Evolutionary conservation across 2,113 vertebrate genomes (phyloP).

Genomic region (Rhineura floridana): DNA sequence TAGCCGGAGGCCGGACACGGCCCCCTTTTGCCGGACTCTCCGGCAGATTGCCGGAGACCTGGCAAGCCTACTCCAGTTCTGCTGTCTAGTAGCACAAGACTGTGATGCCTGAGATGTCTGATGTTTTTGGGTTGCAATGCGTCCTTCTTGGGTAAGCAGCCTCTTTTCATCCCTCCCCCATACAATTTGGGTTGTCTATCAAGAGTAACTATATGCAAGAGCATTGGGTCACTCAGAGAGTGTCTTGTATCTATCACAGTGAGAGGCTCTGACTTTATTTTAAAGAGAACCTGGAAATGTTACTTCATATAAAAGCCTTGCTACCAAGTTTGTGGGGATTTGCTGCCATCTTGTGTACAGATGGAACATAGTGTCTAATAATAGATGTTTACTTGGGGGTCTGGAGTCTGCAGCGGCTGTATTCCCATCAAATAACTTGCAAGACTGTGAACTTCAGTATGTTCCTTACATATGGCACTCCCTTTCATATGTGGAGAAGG

Average conservation of each 20-base stretch:
- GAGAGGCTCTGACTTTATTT: background rate
- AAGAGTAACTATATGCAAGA: background rate
- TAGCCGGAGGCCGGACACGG: too few species aligned
- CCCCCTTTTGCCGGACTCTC: too few species aligned
- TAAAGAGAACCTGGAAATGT: background rate
- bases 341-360: slow-evolving; percentile 65
- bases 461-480: background rate
- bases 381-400: too few species aligned
- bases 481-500: background rate
- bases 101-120: background rate
- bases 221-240: background rate
- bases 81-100: background rate
- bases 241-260: background rate
- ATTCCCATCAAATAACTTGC: background rate
- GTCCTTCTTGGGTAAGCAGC: background rate
- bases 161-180: background rate
- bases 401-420: too few species aligned
- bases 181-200: background rate
- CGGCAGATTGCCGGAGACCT: too few species aligned
- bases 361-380: background rate
- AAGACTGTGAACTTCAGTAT: background rate
- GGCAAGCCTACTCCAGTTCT: too few species aligned
- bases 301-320: too few species aligned
- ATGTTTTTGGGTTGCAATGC: too few species aligned
- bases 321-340: background rate